Evolutionary conservation across 92 coral and sea anemone genomes (phyloP).

Genomic region (Porites divaricata): DNA sequence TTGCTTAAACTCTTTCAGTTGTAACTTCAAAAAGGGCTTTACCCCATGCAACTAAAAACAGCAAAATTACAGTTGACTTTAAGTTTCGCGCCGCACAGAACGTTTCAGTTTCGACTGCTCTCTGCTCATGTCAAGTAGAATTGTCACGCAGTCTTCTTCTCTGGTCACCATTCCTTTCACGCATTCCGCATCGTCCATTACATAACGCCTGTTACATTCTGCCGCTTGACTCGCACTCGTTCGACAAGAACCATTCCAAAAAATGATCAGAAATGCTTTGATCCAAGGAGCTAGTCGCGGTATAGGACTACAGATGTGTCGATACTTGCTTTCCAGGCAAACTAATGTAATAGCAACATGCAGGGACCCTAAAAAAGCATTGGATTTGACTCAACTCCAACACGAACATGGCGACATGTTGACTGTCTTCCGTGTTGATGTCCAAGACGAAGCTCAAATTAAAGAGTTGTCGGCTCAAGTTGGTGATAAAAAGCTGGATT

Average conservation of each 20-base stretch:
- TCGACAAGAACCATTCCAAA: neutral
- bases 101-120: neutral
- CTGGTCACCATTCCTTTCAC: neutral
- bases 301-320: constrained; percentile 70
- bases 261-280: constrained; percentile 34
- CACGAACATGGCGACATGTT: constrained; percentile 39
- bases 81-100: constrained; percentile 11
- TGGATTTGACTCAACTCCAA: constrained; percentile 47
- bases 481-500: constrained; percentile 54
- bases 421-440: constrained; percentile 50
- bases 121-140: neutral
- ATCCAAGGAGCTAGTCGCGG: constrained; percentile 83
- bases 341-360: constrained; percentile 66
- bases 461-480: constrained; percentile 35
- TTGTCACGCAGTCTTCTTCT: neutral
- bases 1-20: neutral
- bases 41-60: constrained; percentile 2
- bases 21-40: neutral
- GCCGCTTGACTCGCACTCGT: neutral
- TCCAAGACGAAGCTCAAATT: constrained; percentile 56
- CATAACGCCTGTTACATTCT: constrained; percentile 7
- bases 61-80: constrained; percentile 17
- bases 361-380: constrained; percentile 54
- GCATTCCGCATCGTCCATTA: neutral
- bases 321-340: constrained; percentile 50